A percentile compares a stretch with the other conserved stretches of the same genome.
phyloP scores from a whole-genome alignment of 2,888 invertebrate genomes.

The Scrobipalpa costella region DNA sequence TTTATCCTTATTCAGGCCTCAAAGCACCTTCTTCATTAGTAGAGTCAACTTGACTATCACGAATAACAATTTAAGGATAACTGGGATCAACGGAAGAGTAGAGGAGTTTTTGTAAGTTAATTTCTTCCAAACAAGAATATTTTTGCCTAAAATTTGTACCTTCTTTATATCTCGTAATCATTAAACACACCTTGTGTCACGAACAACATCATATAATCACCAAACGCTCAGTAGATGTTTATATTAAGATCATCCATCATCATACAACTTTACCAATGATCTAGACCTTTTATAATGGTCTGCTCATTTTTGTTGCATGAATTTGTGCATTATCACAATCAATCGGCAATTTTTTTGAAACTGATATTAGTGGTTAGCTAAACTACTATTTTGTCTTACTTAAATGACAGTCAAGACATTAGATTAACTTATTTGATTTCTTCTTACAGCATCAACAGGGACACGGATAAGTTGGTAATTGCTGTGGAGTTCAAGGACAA shows the following conservation, averaged over 20 bases:
- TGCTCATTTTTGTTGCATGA: background rate
- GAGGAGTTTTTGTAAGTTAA: constrained; percentile 48
- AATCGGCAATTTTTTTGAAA: too few species aligned
- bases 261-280: too few species aligned
- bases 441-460: constrained; percentile 38
- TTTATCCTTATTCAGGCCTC: constrained; percentile 25
- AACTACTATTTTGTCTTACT: background rate
- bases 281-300: too few species aligned
- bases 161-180: too few species aligned
- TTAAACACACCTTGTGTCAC: too few species aligned
- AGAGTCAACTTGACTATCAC: constrained; percentile 40
- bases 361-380: background rate
- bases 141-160: too few species aligned
- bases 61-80: constrained; percentile 30
- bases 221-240: too few species aligned
- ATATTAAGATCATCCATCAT: too few species aligned
- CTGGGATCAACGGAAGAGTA: constrained; percentile 42
- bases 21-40: constrained; percentile 28
- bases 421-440: background rate
- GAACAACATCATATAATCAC: too few species aligned
- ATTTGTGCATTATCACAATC: background rate
- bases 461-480: constrained; percentile 39
- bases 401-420: too few species aligned
- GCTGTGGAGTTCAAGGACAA: constrained; percentile 34
- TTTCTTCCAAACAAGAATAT: background rate